Evolutionary conservation across 2,888 invertebrate species (phyloP).

Genomic region (Scotopteryx bipunctaria): DNA sequence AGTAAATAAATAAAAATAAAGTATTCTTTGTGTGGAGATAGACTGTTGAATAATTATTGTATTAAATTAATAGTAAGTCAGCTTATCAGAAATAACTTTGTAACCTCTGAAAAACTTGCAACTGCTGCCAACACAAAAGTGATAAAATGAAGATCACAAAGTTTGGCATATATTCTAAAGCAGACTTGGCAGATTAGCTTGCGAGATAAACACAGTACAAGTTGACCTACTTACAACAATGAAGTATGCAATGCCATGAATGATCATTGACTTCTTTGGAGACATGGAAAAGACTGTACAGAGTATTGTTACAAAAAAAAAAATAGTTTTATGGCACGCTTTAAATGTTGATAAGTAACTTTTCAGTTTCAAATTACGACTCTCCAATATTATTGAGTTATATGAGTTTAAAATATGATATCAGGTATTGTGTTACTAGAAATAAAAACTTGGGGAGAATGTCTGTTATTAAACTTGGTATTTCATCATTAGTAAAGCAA

Average conservation of each 20-base stretch:
- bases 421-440: too few relatives aligned
- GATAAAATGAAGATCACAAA: conserved; percentile 34
- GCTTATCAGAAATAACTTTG: conserved; percentile 33
- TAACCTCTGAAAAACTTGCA: conserved; percentile 19
- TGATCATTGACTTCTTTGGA: conserved; percentile 16
- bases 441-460: too few relatives aligned
- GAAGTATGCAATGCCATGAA: conserved; percentile 50
- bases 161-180: conserved; percentile 37
- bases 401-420: too few relatives aligned
- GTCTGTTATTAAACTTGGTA: too few relatives aligned
- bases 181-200: conserved; percentile 40
- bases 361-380: too few relatives aligned
- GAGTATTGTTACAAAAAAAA: too few relatives aligned
- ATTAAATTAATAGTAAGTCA: neutral
- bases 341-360: too few relatives aligned
- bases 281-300: conserved; percentile 9
- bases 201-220: conserved; percentile 33
- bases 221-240: conserved; percentile 39
- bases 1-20: too few relatives aligned
- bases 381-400: too few relatives aligned
- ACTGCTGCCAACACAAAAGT: conserved; percentile 33
- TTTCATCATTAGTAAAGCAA: too few relatives aligned
- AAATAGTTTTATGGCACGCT: too few relatives aligned
- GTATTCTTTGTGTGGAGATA: neutral
- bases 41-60: too few relatives aligned